A percentile compares a stretch with the other conserved stretches of the same genome.
Conservation (phyloP, 2,113 vertebrate species). For the Silurus glanis region DNA sequence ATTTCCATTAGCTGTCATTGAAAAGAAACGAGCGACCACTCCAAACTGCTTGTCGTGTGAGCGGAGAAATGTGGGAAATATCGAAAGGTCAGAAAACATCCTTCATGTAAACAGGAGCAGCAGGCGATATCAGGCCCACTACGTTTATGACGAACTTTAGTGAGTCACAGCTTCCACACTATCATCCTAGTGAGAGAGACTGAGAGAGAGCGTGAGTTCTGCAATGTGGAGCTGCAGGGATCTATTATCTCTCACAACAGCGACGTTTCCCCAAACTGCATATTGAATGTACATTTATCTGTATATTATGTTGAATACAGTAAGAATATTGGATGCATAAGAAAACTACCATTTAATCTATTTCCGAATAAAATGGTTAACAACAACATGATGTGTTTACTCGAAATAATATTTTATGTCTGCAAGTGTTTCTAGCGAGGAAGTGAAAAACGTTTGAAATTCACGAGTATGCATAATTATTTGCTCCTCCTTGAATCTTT, state of each 20-base stretch:
- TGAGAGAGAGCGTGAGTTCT: constrained; percentile 28
- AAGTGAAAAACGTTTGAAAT: neutral
- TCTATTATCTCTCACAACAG: neutral
- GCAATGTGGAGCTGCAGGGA: neutral
- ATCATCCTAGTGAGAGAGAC: constrained; percentile 58
- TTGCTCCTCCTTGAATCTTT: neutral
- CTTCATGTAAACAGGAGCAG: constrained; percentile 47
- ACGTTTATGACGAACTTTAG: constrained; percentile 51
- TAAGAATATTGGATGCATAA: neutral
- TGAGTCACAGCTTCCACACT: constrained; percentile 67
- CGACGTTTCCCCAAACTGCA: neutral
- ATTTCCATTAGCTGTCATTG: neutral
- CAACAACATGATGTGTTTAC: neutral
- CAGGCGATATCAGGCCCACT: constrained; percentile 46
- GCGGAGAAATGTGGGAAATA: constrained; percentile 24
- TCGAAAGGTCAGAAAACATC: constrained; percentile 48
- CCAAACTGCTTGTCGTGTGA: constrained; percentile 18
- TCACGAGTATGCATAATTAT: neutral
- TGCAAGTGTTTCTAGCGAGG: neutral
- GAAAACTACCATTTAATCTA: too few relatives aligned
- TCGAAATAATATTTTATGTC: neutral
- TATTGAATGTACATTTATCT: neutral
- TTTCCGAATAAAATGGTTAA: too few relatives aligned
- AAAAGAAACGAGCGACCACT: neutral
- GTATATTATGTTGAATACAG: neutral